Base-by-base conservation (phyloP, 2,888 invertebrate genomes). In the Diaphora mendica region DNA sequence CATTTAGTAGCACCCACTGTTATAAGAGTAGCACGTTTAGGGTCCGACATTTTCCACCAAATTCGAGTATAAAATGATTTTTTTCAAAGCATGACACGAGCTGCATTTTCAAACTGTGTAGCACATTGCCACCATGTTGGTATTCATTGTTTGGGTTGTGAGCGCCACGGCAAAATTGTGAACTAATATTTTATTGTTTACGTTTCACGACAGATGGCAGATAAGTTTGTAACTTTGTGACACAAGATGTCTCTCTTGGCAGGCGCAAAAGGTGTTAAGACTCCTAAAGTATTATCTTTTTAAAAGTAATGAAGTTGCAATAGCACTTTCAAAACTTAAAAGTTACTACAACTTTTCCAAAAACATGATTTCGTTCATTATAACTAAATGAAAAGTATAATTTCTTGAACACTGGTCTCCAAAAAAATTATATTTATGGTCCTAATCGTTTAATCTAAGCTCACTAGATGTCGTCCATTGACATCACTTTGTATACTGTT, bases 21-120 rank as follows among this genome's bases (percentile, higher is more conserved):
- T 95, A 97, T 97, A 95, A 97, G 96, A 92, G 96, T 96, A 94
- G 96, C 96, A 96, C 97, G 96, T 96, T 97, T 97, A 95, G 96
- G 96, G 96, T 97, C 97, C 96, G 97, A 97, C 97, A 97, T 97
- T 96, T 96, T 96, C 96, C 96, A 96, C 94, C 92, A 94, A 95
- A 95, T 90, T 92, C 94, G 87, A 92, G 92, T 92, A 93, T 95
- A 94, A 95, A 95, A 95, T 95, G 94, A 94, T 95, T 95, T 95
- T 96, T 96, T 96, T 95, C 95, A 94, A 94, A 93, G 94, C 95
- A 95, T 95, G 95, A 95, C 96, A 95, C 95, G 95, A 94, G 93
- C 95, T 95, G 95, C 96, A 96, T 96, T 96, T 96, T 96, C 95
- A 95, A 96, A 96, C 96, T 91, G 93, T 95, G 95, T 95, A 95